Conservation (phyloP, 1,140 invertebrate genomes). For the Drosophila trapezifrons region DNA sequence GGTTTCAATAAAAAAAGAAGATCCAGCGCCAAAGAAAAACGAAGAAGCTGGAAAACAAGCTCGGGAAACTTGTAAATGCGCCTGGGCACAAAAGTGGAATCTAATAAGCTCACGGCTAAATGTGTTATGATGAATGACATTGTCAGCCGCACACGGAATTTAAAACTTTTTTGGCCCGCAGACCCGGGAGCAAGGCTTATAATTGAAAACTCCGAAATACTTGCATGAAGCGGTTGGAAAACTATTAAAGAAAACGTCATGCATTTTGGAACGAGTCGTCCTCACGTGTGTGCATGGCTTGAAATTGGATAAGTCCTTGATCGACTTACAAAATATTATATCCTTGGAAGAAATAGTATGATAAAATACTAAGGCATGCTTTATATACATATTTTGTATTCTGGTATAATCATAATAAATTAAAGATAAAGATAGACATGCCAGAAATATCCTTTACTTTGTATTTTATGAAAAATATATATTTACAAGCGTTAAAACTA, state of each 20-base stretch:
- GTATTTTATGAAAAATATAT: too few relatives aligned
- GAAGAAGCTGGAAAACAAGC: constrained; percentile 50
- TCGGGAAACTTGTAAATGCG: constrained; percentile 76
- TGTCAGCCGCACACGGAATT: constrained; percentile 76
- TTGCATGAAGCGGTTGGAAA: constrained; percentile 5
- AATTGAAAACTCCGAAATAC: constrained; percentile 66
- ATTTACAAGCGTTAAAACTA: too few relatives aligned
- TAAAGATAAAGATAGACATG: background rate
- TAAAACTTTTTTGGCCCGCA: constrained; percentile 56
- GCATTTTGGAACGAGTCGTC: background rate
- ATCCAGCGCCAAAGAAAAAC: constrained; percentile 10
- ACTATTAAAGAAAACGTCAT: constrained; percentile 5
- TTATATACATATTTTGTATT: too few relatives aligned
- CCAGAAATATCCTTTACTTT: too few relatives aligned
- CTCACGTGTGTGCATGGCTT: background rate
- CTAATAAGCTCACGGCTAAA: constrained; percentile 82
- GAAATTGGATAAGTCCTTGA: background rate
- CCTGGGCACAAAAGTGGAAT: constrained; percentile 79
- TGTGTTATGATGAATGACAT: constrained; percentile 82
- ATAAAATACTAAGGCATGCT: background rate
- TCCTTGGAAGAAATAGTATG: too few relatives aligned
- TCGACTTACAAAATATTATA: too few relatives aligned
- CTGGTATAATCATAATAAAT: background rate
- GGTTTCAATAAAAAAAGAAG: constrained; percentile 51
- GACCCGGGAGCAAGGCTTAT: constrained; percentile 55